Evolutionary conservation across 2,797 vertebrate genomes (phyloP), one percentile per base, ranked within the genome.

Genomic region (Neosalanx taihuensis): DNA sequence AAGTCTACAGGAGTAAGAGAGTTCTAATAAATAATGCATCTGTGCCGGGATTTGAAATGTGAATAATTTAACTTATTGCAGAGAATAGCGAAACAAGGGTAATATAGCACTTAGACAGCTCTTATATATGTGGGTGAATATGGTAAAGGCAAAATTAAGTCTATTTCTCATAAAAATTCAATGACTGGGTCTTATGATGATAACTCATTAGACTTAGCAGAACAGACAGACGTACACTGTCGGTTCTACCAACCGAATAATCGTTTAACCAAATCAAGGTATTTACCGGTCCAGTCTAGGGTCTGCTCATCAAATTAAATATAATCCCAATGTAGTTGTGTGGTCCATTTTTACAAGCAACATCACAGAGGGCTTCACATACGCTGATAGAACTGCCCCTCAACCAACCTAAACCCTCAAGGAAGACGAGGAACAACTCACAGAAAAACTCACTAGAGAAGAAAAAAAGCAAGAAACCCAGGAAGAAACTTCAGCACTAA

Each of bases 11-110:
- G 62, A 72, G 65, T 62, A 69, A 79, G 72, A 72, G 68, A 61
- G 62, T 60, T 67, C 35, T 51, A 56, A 69, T 83, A 31, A 87
- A 84, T 86, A 84, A 88, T 83, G 66, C 67, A 76, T 26, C 30
- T 64, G 68, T 4, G 26, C 30, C 70, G 49, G 69, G 73, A 82
- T 86, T 81, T 79, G 70, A 61, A 41, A 71, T 64, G 68, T 87
- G 73, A 87, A 88, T 86, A 83, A 85, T 88, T 85, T 3, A 86
- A 56, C 57, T 57, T 67, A 79, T 73, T 76, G 71, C 17, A 7
- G 29, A n/a, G 63, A 49, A 67, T 49, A 71, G n/a, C 30, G 20
- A 30, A 35, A 29, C 67, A 71, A 66, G 64, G 63, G 10, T 66
- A 6, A 37, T 13, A n/a, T 6, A 58, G 68, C 70, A 57, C 33